Evolutionary conservation across 1,140 invertebrate genomes (phyloP), one percentile per base, ranked within the genome.

Genomic region (Lordiphosa collinella): DNA sequence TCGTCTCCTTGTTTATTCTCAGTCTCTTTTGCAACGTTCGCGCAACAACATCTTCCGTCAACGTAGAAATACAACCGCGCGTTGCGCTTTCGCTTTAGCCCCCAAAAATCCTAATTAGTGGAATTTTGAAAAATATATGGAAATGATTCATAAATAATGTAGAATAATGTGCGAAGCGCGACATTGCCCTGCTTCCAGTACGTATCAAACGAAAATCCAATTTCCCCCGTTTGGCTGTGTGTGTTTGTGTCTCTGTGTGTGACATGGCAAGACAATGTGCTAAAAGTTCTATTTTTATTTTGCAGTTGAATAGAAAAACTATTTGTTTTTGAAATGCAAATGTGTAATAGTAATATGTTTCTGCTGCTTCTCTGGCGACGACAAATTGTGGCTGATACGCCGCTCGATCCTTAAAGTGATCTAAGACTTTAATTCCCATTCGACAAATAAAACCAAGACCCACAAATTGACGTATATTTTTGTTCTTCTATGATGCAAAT

Each of bases 201-300:
- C 36, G 64, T 68, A 48, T 69, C 18, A 22, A 22, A 22, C 18
- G 18, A 5, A 82, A 82, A 50, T 56, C 51, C 38, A 34, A 44
- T 52, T 48, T 48, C 32, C 63, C 54, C 52, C 50, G 31, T 18
- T 16, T 51, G 36, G 53, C 6, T 71, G 41, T 67, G 49, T 66
- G 56, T 60, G 34, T 71, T 57, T 29, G 22, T 60, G 46, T 78
- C 59, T 49, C 40, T 58, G 51, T 50, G 57, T 53, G 47, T 25
- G 51, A 16, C 40, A 65, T 54, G 75, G 84, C 76, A 76, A 55
- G 71, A 80, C 82, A 76, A 71, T 69, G 57, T 67, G 66, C 65
- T 82, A 84, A 76, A 82, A 76, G 40, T 84, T 82, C 76, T 82
- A 82, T 82, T 82, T 82, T 76, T 82, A 84, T 76, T 76, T 82